A percentile compares a stretch with the other conserved stretches of the same genome.
phyloP scores from a whole-genome alignment of 2,797 vertebrate genomes.

The Sternarchorhynchus goeldii region DNA sequence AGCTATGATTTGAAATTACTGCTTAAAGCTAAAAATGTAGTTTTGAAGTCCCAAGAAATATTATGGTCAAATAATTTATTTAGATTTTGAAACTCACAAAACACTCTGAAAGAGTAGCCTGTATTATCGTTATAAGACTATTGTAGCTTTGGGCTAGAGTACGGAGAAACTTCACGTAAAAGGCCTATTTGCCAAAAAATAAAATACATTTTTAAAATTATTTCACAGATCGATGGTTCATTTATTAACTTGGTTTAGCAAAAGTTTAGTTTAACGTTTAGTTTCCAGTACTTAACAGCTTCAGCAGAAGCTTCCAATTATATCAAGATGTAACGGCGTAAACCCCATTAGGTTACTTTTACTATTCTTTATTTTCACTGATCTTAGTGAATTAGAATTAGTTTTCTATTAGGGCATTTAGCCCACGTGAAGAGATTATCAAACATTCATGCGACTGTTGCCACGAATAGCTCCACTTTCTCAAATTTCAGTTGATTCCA shows the following conservation, averaged over 20 bases:
- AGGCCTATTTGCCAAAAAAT: conserved; percentile 5
- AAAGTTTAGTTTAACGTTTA: background rate
- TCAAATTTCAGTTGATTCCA: conserved; percentile 55
- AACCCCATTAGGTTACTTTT: too few relatives aligned
- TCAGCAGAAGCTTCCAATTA: background rate
- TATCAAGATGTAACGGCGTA: background rate
- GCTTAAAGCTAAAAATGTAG: too few relatives aligned
- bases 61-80: too few relatives aligned
- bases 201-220: background rate
- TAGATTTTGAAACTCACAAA: too few relatives aligned
- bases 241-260: background rate
- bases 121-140: background rate
- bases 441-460: conserved; percentile 54
- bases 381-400: conserved; percentile 30
- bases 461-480: conserved; percentile 56
- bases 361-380: conserved; percentile 3
- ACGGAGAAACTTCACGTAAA: background rate
- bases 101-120: too few relatives aligned
- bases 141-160: background rate
- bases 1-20: too few relatives aligned
- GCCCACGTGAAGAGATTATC: conserved; percentile 9
- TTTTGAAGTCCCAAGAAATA: too few relatives aligned
- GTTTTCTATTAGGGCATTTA: conserved; percentile 8
- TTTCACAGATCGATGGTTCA: background rate
- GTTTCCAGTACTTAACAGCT: conserved; percentile 21